Evolutionary conservation across 2,797 vertebrate species (phyloP).

Genomic region (Enteromius mattozi): DNA sequence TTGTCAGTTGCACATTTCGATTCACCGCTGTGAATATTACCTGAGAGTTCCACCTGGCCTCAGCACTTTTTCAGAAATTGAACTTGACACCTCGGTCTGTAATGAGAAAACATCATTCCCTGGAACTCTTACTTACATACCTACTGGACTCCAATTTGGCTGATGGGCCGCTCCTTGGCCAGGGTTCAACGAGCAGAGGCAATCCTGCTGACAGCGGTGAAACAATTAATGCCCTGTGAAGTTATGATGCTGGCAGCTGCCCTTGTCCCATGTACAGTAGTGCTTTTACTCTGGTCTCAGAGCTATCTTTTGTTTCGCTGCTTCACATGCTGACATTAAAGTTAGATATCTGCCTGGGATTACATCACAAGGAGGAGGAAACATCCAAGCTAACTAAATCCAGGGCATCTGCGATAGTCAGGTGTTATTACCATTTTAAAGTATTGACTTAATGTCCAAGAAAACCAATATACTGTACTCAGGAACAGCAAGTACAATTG

Average conservation of each 20-base stretch:
- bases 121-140: conserved; percentile 58
- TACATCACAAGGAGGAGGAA: not conserved
- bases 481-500: not conserved
- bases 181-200: conserved; percentile 74
- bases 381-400: conserved; percentile 26
- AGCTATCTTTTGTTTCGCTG: not conserved
- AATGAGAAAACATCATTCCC: conserved; percentile 57
- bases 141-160: conserved; percentile 74
- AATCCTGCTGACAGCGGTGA: conserved; percentile 77
- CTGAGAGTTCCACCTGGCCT: conserved; percentile 48
- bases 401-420: not conserved
- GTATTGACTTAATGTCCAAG: conserved; percentile 4
- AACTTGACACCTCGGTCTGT: conserved; percentile 41
- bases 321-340: conserved; percentile 10
- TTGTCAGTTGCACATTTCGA: conserved; percentile 20
- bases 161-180: conserved; percentile 77
- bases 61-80: conserved; percentile 50
- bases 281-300: conserved; percentile 9
- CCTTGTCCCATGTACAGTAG: conserved; percentile 52
- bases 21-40: conserved; percentile 38
- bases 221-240: conserved; percentile 80
- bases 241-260: conserved; percentile 72
- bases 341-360: not conserved
- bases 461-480: not conserved
- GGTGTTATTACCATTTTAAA: conserved; percentile 18